These are phyloP conservation scores for Sebastes nivosus DNA, from an alignment of 2,797 vertebrate species.

Conservation along the genomic window DNA sequence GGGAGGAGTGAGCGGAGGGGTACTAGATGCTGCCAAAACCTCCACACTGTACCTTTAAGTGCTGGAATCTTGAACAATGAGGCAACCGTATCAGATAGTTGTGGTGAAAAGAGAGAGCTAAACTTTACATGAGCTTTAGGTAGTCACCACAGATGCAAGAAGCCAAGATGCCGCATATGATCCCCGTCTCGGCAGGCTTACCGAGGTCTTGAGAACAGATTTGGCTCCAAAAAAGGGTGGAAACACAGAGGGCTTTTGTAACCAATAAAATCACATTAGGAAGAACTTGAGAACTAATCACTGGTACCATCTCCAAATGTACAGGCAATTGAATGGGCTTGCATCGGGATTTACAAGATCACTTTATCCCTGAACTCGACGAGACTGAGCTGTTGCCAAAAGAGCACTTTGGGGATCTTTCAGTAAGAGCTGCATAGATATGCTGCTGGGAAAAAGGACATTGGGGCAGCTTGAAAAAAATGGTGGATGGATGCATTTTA, in stretches of 20 bases:
- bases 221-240: background rate
- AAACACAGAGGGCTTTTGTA: constrained; percentile 13
- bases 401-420: constrained; percentile 56
- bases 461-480: constrained; percentile 11
- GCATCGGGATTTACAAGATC: constrained; percentile 40
- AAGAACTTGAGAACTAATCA: constrained; percentile 33
- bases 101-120: background rate
- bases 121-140: background rate
- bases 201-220: constrained; percentile 1
- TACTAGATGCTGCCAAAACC: too few species aligned
- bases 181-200: background rate
- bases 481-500: constrained; percentile 2
- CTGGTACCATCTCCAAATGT: constrained; percentile 27
- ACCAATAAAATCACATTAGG: constrained; percentile 36
- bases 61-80: background rate
- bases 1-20: too few species aligned
- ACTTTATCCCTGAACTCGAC: constrained; percentile 38
- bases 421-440: constrained; percentile 23
- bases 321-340: constrained; percentile 26
- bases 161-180: constrained; percentile 3
- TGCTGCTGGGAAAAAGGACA: constrained; percentile 31
- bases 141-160: background rate
- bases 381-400: constrained; percentile 50
- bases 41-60: background rate
- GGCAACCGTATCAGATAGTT: background rate